Evolutionary conservation across 2,888 invertebrate species (phyloP), one percentile per base, ranked within the genome.

Genomic region (Apotomis turbidana): DNA sequence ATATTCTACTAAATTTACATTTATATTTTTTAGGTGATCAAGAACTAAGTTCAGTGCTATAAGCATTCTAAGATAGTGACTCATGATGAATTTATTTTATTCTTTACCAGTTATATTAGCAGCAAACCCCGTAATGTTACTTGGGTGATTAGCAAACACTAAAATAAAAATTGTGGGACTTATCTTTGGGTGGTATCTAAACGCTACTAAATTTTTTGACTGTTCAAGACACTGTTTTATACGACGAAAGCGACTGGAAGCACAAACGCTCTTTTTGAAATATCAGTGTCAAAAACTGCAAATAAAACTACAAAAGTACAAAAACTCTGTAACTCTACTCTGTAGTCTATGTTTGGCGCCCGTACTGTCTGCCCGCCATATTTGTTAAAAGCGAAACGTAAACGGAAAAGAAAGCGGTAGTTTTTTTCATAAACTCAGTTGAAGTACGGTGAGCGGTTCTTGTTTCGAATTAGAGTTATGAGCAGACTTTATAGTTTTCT

Each of bases 381-480:
- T 90, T 90, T 83, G 80, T 80, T 87, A 83, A 86, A 89, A 88
- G 87, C 89, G 88, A 89, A 89, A 90, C 89, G 89, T 85, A 88
- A 90, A 86, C 88, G 88, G 87, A 87, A 87, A 87, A 88, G 90
- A 89, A 89, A 90, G 88, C 86, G 84, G 86, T 81, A 78, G 84
- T 76, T 76, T 71, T 75, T 81, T 79, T 70, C 78, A 77, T 76
- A 78, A 78, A 78, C 81, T 76, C 78, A 78, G 76, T 78, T 78
- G 82, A 83, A 84, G 83, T 87, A 78, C 79, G 77, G 80, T 79
- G 76, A 75, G 77, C 77, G 75, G 78, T 72, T 78, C 82, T 78
- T 77, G 66, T 80, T 78, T 83, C 71, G 76, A 74, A 61, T 76
- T 75, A 76, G 86, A 85, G 88, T 81, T 78, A 75, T 59, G 61